Conservation (phyloP, 2,797 vertebrate species). For the Poecilia gillii region DNA sequence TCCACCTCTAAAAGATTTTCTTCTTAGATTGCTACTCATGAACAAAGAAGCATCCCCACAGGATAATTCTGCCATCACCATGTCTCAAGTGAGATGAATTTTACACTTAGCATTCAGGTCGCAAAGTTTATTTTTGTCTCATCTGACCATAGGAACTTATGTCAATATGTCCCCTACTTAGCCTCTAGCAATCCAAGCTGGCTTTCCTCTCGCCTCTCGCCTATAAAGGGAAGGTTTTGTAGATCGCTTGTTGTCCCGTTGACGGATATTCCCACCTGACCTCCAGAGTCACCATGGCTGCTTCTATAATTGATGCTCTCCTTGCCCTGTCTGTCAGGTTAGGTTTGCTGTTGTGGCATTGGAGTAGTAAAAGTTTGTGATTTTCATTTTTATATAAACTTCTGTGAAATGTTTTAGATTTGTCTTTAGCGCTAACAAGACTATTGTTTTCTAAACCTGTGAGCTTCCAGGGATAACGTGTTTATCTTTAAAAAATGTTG, state of each 20-base stretch:
- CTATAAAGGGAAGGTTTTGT: background rate
- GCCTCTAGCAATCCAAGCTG: background rate
- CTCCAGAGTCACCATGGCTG: too few species aligned
- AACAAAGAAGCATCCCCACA: background rate
- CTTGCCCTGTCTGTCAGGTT: background rate
- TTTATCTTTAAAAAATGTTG: background rate
- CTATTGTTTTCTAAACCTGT: background rate
- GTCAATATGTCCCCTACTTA: background rate
- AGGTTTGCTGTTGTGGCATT: background rate
- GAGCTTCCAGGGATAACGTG: background rate
- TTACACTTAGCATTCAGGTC: background rate
- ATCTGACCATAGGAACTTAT: background rate
- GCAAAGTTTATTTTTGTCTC: background rate
- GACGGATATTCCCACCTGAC: too few species aligned
- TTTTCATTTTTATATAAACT: background rate
- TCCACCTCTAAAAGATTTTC: background rate
- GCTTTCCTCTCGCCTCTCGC: background rate
- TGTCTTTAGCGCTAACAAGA: background rate
- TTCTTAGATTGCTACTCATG: background rate
- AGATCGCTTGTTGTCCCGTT: background rate
- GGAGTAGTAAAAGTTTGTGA: background rate
- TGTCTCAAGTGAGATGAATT: background rate
- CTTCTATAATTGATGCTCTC: too few species aligned
- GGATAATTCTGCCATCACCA: background rate
- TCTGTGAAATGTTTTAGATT: background rate